Evolutionary conservation across 2,888 invertebrate genomes (phyloP).

Genomic region (Malacosoma neustria): DNA sequence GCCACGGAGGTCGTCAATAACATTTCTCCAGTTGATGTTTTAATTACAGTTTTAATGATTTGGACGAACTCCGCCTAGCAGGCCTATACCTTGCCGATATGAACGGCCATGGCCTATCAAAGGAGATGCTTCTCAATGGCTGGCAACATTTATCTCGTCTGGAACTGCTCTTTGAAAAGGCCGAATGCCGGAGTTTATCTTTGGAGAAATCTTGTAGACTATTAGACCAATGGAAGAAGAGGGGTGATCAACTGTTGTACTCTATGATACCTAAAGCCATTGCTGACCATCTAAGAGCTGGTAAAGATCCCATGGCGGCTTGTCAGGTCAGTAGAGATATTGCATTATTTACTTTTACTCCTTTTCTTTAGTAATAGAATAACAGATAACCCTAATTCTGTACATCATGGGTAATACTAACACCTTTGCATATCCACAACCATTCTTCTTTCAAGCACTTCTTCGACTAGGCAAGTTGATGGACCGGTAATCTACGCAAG

Average conservation of each 20-base stretch:
- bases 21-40: no score
- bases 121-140: conserved; percentile 87
- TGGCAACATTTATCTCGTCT: conserved; percentile 89
- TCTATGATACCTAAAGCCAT: conserved; percentile 94
- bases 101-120: conserved; percentile 88
- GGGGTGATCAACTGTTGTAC: conserved; percentile 89
- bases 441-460: no score
- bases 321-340: conserved; percentile 76
- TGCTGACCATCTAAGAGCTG: conserved; percentile 85
- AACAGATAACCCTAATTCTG: no score
- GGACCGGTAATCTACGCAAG: no score
- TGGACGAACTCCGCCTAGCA: conserved; percentile 87
- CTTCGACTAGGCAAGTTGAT: no score
- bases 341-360: neutral
- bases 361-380: neutral
- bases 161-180: conserved; percentile 87
- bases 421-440: no score
- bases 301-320: conserved; percentile 84
- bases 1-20: no score
- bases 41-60: conserved; percentile 81
- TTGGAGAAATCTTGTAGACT: conserved; percentile 85
- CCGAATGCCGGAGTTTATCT: conserved; percentile 85
- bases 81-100: conserved; percentile 88
- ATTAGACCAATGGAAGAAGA: conserved; percentile 88
- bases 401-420: no score